These are phyloP conservation scores for Eupithecia dodoneata DNA, from an alignment of 2,888 invertebrate genomes.

Conservation along the genomic window DNA sequence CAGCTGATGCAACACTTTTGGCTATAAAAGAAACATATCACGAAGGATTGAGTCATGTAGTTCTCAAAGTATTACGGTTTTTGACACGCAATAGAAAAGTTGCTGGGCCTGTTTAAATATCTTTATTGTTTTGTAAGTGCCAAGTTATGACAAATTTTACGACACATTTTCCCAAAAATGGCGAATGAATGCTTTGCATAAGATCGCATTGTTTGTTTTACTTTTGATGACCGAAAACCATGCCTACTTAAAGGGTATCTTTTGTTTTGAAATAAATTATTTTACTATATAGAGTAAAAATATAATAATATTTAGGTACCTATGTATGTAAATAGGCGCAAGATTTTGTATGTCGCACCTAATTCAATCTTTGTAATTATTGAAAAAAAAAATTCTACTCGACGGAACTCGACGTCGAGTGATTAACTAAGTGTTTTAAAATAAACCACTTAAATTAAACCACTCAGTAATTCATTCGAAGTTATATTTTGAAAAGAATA, in stretches of 20 bases:
- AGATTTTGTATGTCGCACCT: too few species aligned
- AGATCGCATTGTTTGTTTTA: neutral
- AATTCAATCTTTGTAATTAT: too few species aligned
- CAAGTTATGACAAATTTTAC: constrained; percentile 4
- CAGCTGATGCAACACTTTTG: constrained; percentile 34
- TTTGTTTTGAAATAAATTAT: neutral
- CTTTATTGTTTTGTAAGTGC: constrained; percentile 17
- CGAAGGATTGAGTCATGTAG: constrained; percentile 19
- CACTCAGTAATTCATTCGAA: too few species aligned
- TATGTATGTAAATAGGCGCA: too few species aligned
- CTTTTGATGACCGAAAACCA: neutral
- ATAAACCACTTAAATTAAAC: too few species aligned
- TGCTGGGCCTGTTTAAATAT: constrained; percentile 18
- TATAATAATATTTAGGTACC: too few species aligned
- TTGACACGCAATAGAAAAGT: constrained; percentile 17
- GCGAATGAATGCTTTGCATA: neutral
- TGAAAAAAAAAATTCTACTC: too few species aligned
- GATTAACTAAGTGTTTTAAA: too few species aligned
- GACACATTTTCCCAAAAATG: neutral
- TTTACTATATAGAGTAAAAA: neutral
- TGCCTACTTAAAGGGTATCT: neutral
- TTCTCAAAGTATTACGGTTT: constrained; percentile 20
- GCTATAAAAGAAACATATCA: constrained; percentile 37
- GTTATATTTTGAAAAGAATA: too few species aligned
- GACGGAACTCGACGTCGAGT: too few species aligned